phyloP scores from a whole-genome alignment of 2,797 vertebrate species.

The Molothrus ater region DNA sequence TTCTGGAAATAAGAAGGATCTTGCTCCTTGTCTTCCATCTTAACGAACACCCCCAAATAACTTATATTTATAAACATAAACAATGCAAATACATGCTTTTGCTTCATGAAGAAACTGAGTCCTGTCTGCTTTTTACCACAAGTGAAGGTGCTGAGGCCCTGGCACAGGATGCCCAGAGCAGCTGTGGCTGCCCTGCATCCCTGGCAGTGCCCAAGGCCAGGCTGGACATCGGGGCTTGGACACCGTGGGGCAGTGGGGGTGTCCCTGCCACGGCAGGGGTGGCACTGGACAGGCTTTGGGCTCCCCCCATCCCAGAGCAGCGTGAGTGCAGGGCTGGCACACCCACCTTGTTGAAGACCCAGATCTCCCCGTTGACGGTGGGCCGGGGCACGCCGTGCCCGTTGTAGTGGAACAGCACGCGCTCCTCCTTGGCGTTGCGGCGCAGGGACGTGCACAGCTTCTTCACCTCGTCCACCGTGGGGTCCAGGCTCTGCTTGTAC shows the following conservation, averaged over 20 bases:
- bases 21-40: background rate
- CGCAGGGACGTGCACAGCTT: constrained; percentile 95
- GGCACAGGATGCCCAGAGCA: background rate
- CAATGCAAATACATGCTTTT: background rate
- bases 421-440: constrained; percentile 95
- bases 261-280: background rate
- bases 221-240: accelerated
- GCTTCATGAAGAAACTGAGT: background rate
- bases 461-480: constrained; percentile 97
- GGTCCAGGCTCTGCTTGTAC: constrained; percentile 98
- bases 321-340: accelerated
- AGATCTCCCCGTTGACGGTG: constrained; percentile 96
- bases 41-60: background rate
- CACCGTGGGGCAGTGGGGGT: accelerated
- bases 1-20: background rate
- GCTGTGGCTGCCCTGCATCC: background rate
- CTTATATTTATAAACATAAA: background rate
- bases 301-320: background rate
- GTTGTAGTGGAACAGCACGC: constrained; percentile 97
- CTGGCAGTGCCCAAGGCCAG: background rate
- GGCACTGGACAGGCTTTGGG: accelerated
- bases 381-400: constrained; percentile 97
- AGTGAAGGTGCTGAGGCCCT: background rate
- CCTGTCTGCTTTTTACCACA: background rate
- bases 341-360: constrained; percentile 97